phyloP scores from a whole-genome alignment of 2,113 vertebrate species.

The Herpetotheres cachinnans region DNA sequence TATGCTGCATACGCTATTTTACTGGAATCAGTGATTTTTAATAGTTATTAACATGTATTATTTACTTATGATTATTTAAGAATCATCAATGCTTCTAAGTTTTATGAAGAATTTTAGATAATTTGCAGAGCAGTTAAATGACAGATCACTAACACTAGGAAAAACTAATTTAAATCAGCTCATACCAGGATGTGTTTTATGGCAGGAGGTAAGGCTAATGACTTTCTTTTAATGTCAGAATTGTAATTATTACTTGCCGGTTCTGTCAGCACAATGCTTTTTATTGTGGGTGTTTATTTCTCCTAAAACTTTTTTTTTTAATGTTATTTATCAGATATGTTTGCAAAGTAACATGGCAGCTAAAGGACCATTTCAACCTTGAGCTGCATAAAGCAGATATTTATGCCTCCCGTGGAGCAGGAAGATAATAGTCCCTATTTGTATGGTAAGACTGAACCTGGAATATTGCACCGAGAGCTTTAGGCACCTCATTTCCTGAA shows the following conservation, averaged over 20 bases:
- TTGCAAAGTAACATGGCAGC: conserved; percentile 30
- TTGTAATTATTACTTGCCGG: neutral
- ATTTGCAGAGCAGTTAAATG: neutral
- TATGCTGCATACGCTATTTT: neutral
- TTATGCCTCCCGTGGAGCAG: conserved; percentile 7
- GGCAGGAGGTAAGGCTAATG: neutral
- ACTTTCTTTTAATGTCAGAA: neutral
- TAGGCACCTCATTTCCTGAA: conserved; percentile 22
- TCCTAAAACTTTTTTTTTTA: neutral
- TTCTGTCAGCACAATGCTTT: neutral
- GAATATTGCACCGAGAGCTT: conserved; percentile 5
- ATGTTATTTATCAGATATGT: conserved; percentile 2
- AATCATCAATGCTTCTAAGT: neutral
- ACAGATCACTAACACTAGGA: neutral
- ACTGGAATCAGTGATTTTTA: neutral
- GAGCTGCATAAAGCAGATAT: conserved; percentile 27
- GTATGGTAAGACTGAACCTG: neutral
- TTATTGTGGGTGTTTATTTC: neutral
- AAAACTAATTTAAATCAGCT: neutral
- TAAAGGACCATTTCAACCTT: conserved; percentile 35
- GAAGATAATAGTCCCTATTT: conserved; percentile 33
- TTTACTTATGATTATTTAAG: neutral
- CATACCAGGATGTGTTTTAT: neutral
- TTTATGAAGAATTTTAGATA: neutral
- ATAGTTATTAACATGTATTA: neutral